These are phyloP conservation scores for Agrochola circellaris DNA, from an alignment of 2,888 invertebrate species.

Conservation along the genomic window DNA sequence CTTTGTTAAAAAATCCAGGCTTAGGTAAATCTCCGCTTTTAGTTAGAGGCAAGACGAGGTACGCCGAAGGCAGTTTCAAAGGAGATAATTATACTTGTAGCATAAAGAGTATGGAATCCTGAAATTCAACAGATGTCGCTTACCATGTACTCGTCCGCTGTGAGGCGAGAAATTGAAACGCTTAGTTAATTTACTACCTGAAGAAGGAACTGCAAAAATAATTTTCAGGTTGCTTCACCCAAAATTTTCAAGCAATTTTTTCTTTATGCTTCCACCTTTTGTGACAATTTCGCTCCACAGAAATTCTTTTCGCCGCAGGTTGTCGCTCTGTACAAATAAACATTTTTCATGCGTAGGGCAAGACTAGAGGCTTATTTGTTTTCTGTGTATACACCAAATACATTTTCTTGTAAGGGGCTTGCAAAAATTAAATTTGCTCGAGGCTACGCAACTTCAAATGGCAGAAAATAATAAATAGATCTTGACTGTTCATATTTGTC, in stretches of 20 bases:
- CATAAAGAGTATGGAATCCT: background rate
- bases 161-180: constrained; percentile 32
- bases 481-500: constrained; percentile 41
- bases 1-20: background rate
- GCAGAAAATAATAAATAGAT: constrained; percentile 42
- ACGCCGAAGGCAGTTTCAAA: background rate
- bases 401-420: constrained; percentile 29
- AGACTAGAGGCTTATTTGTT: constrained; percentile 47
- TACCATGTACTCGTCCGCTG: constrained; percentile 4
- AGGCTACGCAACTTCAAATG: constrained; percentile 53
- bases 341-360: constrained; percentile 13
- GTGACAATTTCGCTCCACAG: constrained; percentile 16
- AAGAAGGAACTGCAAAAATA: constrained; percentile 30
- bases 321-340: constrained; percentile 42
- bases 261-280: background rate
- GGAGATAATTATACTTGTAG: background rate
- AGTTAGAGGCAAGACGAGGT: background rate
- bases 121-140: constrained; percentile 27
- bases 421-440: constrained; percentile 57
- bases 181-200: constrained; percentile 36
- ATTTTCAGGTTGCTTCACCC: background rate
- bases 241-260: constrained; percentile 18
- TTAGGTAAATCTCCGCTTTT: background rate
- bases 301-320: constrained; percentile 31
- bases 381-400: constrained; percentile 18